Evolutionary conservation across 2,888 invertebrate species (phyloP), one percentile per base, ranked within the genome.

Genomic region (Sepiola atlantica): DNA sequence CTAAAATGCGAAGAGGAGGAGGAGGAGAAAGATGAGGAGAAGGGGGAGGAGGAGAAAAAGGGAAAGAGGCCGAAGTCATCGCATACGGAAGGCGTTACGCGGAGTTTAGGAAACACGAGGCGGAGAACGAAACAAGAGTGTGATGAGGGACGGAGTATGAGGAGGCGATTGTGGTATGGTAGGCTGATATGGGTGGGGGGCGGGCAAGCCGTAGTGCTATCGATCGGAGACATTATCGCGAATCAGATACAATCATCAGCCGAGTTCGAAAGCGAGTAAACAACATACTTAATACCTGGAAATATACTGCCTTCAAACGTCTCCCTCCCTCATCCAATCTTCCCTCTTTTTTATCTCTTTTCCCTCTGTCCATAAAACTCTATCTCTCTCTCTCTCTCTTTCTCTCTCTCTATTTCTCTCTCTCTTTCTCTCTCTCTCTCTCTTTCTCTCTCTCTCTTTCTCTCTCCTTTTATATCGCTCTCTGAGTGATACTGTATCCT

Each of bases 271-370:
- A 28, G 77, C 77, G 45, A 28, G 77, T 77, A 77, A 77, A 77
- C 77, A 77, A 77, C 77, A 77, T 77, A n/a, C n/a, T 77, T 77
- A 77, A 77, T 77, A 77, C 77, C 77, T 77, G n/a, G 77, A 61
- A 61, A 61, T 61, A 61, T 61, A 61, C 61, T 77, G 12, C 28
- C n/a, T n/a, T n/a, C n/a, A n/a, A n/a, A n/a, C n/a, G n/a, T n/a
- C n/a, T n/a, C n/a, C 24, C 61, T 61, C 61, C 28, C 4, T 77
- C 14, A 45, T 10, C 8, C 77, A 21, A 12, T 24, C 24, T 61
- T 21, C 57, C 21, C 24, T 61, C 24, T 21, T 21, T 61, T 21
- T 4, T 24, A 4, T 8, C 57, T 24, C 24, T 8, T 21, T 24
- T 77, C 61, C n/a, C n/a, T 77, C 77, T 77, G 10, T 77, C 61